Percentiles rank a stretch among this genome's conserved stretches.
Evolutionary conservation across 2,797 vertebrate species (phyloP).

Genomic region (Molossus alvarezi): DNA sequence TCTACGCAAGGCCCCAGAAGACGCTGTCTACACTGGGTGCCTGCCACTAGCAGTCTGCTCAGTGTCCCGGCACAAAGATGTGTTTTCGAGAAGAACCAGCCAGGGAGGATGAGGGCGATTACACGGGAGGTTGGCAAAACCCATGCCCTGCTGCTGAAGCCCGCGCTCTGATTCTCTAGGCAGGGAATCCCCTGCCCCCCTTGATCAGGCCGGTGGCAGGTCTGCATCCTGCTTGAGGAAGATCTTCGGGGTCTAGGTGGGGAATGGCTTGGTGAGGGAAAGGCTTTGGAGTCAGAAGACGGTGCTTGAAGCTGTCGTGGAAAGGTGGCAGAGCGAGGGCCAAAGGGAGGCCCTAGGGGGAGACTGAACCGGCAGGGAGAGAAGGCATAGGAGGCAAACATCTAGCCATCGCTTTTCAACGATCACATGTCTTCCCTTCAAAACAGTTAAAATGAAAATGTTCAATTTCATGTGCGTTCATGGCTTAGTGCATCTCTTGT

Average conservation of each 20-base stretch:
- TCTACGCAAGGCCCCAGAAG: not conserved
- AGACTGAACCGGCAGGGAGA: too few relatives aligned
- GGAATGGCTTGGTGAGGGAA: rapidly evolving
- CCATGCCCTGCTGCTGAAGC: not conserved
- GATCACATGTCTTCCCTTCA: not conserved
- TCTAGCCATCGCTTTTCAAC: rapidly evolving
- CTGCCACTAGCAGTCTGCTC: not conserved
- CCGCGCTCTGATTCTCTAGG: not conserved
- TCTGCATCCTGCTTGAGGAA: not conserved
- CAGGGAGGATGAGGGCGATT: too few relatives aligned
- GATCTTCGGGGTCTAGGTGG: not conserved
- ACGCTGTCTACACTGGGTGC: not conserved
- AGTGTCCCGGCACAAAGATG: not conserved
- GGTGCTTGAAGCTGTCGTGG: rapidly evolving
- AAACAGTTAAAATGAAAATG: not conserved
- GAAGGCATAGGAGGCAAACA: not conserved
- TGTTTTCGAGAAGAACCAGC: not conserved
- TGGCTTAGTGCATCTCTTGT: rapidly evolving
- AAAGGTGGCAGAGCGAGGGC: too few relatives aligned
- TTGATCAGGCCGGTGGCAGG: rapidly evolving
- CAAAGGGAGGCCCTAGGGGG: rapidly evolving
- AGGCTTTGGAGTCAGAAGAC: not conserved
- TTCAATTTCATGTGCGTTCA: rapidly evolving
- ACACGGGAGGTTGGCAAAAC: not conserved
- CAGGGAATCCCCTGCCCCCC: not conserved